Base-by-base conservation (phyloP, 2,888 invertebrate species). In the Orthonevra nobilis region DNA sequence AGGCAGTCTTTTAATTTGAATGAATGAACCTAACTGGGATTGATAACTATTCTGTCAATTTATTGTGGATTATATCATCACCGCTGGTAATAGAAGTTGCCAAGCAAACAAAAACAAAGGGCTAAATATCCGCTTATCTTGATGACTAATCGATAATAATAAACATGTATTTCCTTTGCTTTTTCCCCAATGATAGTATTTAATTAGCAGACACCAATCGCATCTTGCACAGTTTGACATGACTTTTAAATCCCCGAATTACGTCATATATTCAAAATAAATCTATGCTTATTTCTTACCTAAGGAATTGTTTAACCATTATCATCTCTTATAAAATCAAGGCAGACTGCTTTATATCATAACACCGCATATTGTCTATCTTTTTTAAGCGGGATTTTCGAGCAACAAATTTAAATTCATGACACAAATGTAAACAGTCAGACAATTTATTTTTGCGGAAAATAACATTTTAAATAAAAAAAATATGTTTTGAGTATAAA, bases 281-380 rank as follows among this genome's bases (percentile, higher is more conserved):
- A 69, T 14, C 48, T 20, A 56, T 54, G 32, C 10, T 46, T 5
- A 38, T 28, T 63, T 34, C 54, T 44, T 28, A 73, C 79, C 79
- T 79, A 42, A 79, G 17, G 34, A 79, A 73, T 66, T 79, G 54
- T 61, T 79, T 79, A 14, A 79, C 79, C 79, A 73, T 77, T 66
- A 26, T 77, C 63, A 70, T 77, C 32, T 58, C 61, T 34, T 58
- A n/a, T n/a, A n/a, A n/a, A n/a, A n/a, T n/a, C n/a, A n/a, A n/a
- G n/a, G n/a, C n/a, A n/a, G n/a, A n/a, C n/a, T n/a, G n/a, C n/a
- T n/a, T n/a, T n/a, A n/a, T n/a, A n/a, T n/a, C n/a, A n/a, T n/a
- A n/a, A n/a, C n/a, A n/a, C n/a, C n/a, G n/a, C n/a, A n/a, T n/a
- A n/a, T n/a, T n/a, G n/a, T n/a, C n/a, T n/a, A n/a, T n/a, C n/a